Conservation (phyloP, 2,888 invertebrate genomes). For the Syrista parreyssii region DNA sequence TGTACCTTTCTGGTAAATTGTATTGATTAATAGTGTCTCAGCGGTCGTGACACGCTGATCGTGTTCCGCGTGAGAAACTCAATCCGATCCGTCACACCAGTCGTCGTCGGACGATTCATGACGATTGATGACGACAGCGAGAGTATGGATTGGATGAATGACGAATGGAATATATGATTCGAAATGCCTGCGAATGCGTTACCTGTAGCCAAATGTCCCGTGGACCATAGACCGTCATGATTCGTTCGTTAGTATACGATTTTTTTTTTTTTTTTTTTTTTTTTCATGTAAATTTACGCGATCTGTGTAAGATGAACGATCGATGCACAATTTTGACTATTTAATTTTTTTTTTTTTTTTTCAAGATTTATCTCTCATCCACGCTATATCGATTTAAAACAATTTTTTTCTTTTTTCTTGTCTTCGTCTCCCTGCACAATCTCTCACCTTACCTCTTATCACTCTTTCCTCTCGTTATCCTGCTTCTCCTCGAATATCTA, state of each 20-base stretch:
- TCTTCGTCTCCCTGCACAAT: background rate
- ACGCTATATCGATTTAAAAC: background rate
- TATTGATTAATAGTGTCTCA: background rate
- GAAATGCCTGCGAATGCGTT: constrained; percentile 32
- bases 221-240: constrained; percentile 57
- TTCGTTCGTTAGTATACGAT: constrained; percentile 32
- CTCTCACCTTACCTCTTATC: background rate
- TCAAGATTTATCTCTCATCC: background rate
- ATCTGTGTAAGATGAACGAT: background rate
- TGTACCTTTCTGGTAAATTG: background rate
- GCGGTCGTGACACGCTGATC: background rate
- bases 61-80: background rate
- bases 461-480: background rate
- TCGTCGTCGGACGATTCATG: background rate
- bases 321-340: background rate
- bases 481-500: background rate
- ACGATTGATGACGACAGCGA: background rate
- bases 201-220: constrained; percentile 62
- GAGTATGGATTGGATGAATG: background rate
- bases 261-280: background rate
- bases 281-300: background rate
- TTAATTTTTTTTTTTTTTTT: background rate
- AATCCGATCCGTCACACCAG: background rate
- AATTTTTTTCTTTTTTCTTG: background rate
- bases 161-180: background rate